phyloP scores from a whole-genome alignment of 1,140 invertebrate genomes.

The Zaprionus vittiger region DNA sequence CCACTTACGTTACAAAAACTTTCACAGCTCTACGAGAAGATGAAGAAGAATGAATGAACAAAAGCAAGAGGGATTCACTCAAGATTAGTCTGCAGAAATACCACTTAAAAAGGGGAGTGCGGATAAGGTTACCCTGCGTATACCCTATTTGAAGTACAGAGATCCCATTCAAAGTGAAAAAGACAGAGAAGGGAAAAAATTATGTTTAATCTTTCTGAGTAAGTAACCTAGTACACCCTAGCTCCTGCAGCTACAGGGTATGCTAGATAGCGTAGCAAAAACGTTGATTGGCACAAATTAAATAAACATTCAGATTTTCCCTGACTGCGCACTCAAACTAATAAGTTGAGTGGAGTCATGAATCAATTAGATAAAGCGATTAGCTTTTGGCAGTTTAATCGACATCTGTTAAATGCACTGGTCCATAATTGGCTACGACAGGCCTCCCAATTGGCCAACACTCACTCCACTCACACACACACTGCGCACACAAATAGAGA shows the following conservation, averaged over 20 bases:
- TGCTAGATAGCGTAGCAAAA: conserved; percentile 5
- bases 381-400: conserved; percentile 33
- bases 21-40: background rate
- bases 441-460: conserved; percentile 5
- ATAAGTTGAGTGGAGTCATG: conserved; percentile 24
- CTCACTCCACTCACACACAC: background rate
- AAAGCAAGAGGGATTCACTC: background rate
- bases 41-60: background rate
- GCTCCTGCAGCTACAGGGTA: background rate
- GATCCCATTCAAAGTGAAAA: too few species aligned
- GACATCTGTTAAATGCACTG: conserved; percentile 18
- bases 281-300: conserved; percentile 13
- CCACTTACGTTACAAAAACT: background rate
- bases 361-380: conserved; percentile 46
- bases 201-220: too few species aligned
- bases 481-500: background rate
- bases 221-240: background rate
- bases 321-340: conserved; percentile 12
- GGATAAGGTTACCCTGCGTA: too few species aligned
- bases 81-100: background rate
- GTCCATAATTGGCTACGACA: conserved; percentile 38
- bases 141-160: background rate
- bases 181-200: too few species aligned
- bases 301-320: conserved; percentile 1
- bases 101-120: too few species aligned